Percentiles rank a stretch among this genome's conserved stretches.
Conservation (phyloP, 2,113 vertebrate genomes). For the Coregonus clupeaformis region DNA sequence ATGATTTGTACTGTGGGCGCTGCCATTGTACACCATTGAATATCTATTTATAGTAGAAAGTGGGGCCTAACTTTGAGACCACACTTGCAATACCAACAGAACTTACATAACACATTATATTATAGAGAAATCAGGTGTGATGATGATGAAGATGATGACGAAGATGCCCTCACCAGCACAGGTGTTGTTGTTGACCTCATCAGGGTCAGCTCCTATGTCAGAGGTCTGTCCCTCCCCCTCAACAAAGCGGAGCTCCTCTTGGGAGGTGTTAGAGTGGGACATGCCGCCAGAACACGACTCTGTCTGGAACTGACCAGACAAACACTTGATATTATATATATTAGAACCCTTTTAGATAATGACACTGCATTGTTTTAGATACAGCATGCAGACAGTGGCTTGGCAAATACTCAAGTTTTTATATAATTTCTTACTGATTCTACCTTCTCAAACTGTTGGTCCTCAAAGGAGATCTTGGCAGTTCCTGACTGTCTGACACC, state of each 20-base stretch:
- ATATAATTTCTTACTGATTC: too few species aligned
- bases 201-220: slow-evolving; percentile 82
- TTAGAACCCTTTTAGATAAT: neutral
- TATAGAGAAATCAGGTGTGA: neutral
- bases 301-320: slow-evolving; percentile 83
- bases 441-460: slow-evolving; percentile 98
- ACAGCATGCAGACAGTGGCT: too few species aligned
- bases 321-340: neutral
- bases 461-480: slow-evolving; percentile 95
- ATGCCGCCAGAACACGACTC: slow-evolving; percentile 81
- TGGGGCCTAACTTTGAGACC: too few species aligned
- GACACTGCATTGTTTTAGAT: too few species aligned
- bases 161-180: slow-evolving; percentile 76
- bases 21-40: too few species aligned
- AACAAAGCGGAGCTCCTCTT: slow-evolving; percentile 93
- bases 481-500: slow-evolving; percentile 94
- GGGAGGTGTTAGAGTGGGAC: slow-evolving; percentile 88
- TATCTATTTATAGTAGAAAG: too few species aligned
- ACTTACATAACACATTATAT: too few species aligned
- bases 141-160: too few species aligned
- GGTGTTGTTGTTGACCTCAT: slow-evolving; percentile 98
- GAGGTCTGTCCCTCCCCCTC: slow-evolving; percentile 91
- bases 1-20: too few species aligned
- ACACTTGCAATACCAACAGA: too few species aligned
- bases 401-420: too few species aligned